phyloP scores from a whole-genome alignment of 2,797 vertebrate species.

The Poliocrania exsul region DNA sequence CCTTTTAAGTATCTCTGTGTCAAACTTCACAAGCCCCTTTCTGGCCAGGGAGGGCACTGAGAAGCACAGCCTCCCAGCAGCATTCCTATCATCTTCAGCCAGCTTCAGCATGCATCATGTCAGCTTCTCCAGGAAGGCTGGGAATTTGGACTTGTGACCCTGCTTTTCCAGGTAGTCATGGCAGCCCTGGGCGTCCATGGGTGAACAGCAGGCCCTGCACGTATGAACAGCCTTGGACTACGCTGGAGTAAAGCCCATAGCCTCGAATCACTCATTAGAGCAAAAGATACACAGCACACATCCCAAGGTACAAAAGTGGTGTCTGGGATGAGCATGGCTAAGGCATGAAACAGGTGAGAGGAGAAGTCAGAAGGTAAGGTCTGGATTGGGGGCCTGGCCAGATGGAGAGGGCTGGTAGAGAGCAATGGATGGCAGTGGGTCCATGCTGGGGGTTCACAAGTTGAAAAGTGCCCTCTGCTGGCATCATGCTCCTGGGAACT shows the following conservation, averaged over 20 bases:
- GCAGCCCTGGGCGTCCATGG: background rate
- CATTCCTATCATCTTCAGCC: background rate
- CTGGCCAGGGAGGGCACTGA: background rate
- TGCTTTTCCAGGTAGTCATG: rapidly evolving
- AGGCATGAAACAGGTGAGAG: background rate
- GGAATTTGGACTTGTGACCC: background rate
- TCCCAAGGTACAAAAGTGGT: background rate
- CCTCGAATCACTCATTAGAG: rapidly evolving
- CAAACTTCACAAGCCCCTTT: background rate
- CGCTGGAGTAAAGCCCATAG: background rate
- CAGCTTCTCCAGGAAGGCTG: background rate
- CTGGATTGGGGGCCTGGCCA: rapidly evolving
- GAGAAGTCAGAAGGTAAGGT: background rate
- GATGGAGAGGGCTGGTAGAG: no score
- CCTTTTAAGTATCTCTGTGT: background rate
- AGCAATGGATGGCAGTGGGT: rapidly evolving
- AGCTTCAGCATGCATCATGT: background rate
- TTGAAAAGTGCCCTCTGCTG: background rate
- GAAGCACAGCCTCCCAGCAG: background rate
- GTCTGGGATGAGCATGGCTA: rapidly evolving
- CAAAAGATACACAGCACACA: rapidly evolving
- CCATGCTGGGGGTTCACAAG: rapidly evolving
- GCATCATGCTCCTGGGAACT: rapidly evolving
- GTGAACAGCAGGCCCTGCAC: background rate
- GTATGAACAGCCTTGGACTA: background rate